Evolutionary conservation across 2,113 vertebrate species (phyloP).

Genomic region (Marmota flaviventris): DNA sequence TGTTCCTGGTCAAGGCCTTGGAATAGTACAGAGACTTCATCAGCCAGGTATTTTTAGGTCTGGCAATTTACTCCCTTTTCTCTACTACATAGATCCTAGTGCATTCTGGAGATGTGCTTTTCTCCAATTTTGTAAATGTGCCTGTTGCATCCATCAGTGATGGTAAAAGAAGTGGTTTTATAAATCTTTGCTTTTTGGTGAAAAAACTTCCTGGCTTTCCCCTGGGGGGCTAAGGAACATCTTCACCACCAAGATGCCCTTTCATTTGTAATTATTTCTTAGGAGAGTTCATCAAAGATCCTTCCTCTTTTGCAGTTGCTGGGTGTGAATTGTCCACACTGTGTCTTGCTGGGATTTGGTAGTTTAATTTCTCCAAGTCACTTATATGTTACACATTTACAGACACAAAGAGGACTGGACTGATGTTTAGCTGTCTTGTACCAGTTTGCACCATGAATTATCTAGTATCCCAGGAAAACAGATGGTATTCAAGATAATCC

Average conservation of each 20-base stretch:
- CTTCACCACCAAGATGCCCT: not conserved
- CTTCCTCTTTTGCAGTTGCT: not conserved
- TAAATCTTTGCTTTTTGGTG: slow-evolving; percentile 5
- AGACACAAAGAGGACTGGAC: not conserved
- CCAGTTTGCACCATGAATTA: not conserved
- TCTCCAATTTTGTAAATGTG: slow-evolving; percentile 14
- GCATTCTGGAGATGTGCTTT: not conserved
- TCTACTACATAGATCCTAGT: not conserved
- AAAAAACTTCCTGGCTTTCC: not conserved
- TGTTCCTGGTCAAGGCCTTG: not conserved
- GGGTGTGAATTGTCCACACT: not conserved
- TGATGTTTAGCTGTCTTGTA: not conserved
- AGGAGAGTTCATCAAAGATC: not conserved
- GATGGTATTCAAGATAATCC: slow-evolving; percentile 34
- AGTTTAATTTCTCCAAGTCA: slow-evolving; percentile 13
- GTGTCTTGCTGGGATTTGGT: slow-evolving; percentile 18
- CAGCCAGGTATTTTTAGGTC: not conserved
- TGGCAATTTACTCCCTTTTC: not conserved
- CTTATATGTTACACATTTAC: not conserved
- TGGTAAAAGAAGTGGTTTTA: not conserved
- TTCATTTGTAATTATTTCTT: slow-evolving; percentile 33
- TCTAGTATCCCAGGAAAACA: not conserved
- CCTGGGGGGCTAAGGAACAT: not conserved
- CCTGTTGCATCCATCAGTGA: not conserved
- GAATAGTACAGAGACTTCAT: not conserved